Evolutionary conservation across 2,797 vertebrate species (phyloP).

Genomic region (Lutjanus argentimaculatus): DNA sequence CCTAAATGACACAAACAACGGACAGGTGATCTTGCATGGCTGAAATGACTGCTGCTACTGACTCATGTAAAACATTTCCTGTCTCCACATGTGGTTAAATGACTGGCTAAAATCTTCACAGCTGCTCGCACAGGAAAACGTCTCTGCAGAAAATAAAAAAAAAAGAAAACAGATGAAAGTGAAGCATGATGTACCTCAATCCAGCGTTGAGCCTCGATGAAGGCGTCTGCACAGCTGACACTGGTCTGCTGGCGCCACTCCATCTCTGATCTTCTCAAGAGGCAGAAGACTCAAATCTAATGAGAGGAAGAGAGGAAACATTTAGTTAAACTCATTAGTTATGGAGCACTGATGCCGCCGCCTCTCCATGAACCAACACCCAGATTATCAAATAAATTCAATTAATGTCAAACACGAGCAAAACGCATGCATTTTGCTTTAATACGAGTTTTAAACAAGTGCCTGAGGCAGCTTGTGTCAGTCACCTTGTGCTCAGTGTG

Average conservation of each 20-base stretch:
- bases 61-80: background rate
- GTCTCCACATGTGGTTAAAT: background rate
- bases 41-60: background rate
- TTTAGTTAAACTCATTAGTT: conserved; percentile 3
- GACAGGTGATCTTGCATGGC: background rate
- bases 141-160: background rate
- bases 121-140: background rate
- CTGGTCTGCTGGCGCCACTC: conserved; percentile 90
- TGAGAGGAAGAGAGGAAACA: background rate
- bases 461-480: background rate
- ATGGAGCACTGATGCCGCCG: background rate
- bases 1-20: background rate
- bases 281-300: conserved; percentile 5
- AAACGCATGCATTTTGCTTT: background rate
- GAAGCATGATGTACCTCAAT: conserved; percentile 89
- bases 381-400: conserved; percentile 3
- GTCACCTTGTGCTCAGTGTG: conserved; percentile 31
- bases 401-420: conserved; percentile 6
- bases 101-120: background rate
- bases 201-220: conserved; percentile 92
- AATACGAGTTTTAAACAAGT: background rate
- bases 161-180: background rate
- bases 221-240: conserved; percentile 87
- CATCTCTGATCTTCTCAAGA: conserved; percentile 74
- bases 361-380: background rate